Evolutionary conservation across 2,113 vertebrate species (phyloP), one percentile per base, ranked within the genome.

Genomic region (Murina feae): DNA sequence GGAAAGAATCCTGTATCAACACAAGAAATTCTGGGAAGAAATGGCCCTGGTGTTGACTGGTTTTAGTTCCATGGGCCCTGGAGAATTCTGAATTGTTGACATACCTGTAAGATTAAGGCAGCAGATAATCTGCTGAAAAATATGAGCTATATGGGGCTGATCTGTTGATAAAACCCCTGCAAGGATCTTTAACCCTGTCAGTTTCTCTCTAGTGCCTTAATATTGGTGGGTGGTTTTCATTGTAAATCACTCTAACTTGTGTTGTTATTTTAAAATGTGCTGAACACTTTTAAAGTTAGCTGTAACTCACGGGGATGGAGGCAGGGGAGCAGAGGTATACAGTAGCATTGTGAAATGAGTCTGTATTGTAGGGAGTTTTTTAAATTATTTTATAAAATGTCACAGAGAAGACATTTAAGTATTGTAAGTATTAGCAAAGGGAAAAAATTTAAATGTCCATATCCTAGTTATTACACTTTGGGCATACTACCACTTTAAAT

Each of bases 81-180:
- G 86, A 84, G 88, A 90, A 65, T 92, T 96, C 96, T 86, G 90
- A 60, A 85, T 97, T 98, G 97, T 82, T 97, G 86, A 96, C 89
- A 96, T 88, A 86, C 35, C 76, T 95, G 47, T 85, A 86, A 66
- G 95, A 92, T 35, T 30, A 44, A 96, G 65, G 58, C 28, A 83
- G 28, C 32, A 86, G 82, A 92, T 83, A 89, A 92, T 25, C 65
- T 94, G 90, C 68, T 69, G 42, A 44, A 84, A 95, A 42, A 53
- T 51, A 32, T 55, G 14, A 94, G 55, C 83, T 91, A 55, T n/a
- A 39, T 63, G 35, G 51, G 53, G 47, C 28, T 78, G 58, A 72
- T 39, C n/a, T 92, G 1, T 74, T 49, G 85, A 82, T 90, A 51
- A 86, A 92, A 39, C 4, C n/a, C 32, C 20, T 20, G 18, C 94